These are phyloP conservation scores for Venustoraphidia nigricollis DNA, from an alignment of 2,888 invertebrate genomes.

Conservation along the genomic window DNA sequence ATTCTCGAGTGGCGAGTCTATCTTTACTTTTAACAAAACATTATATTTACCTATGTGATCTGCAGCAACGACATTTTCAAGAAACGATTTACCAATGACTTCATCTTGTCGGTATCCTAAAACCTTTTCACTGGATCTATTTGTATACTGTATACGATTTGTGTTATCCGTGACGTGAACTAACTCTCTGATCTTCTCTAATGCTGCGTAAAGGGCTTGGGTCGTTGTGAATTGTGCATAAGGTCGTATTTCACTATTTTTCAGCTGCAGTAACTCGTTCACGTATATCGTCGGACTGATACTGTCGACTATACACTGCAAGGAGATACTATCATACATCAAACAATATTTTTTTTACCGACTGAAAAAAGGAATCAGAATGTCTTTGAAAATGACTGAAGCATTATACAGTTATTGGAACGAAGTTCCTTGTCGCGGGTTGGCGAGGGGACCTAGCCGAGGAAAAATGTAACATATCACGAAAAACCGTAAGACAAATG, in stretches of 20 bases:
- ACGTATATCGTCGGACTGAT: constrained; percentile 43
- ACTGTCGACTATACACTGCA: constrained; percentile 52
- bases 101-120: constrained; percentile 58
- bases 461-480: too few relatives aligned
- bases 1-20: too few relatives aligned
- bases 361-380: too few relatives aligned
- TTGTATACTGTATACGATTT: constrained; percentile 75
- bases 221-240: constrained; percentile 65
- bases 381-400: too few relatives aligned
- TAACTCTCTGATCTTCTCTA: constrained; percentile 73
- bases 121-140: constrained; percentile 70
- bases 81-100: constrained; percentile 39
- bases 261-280: constrained; percentile 61
- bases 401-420: too few relatives aligned
- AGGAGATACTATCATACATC: constrained; percentile 3
- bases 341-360: too few relatives aligned
- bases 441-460: too few relatives aligned
- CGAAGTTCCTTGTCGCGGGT: too few relatives aligned
- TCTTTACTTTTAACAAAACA: too few relatives aligned
- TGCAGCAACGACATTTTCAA: constrained; percentile 28
- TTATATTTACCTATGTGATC: not conserved
- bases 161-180: constrained; percentile 78
- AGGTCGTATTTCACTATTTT: constrained; percentile 59
- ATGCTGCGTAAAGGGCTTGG: constrained; percentile 69
- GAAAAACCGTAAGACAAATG: too few relatives aligned